phyloP scores from a whole-genome alignment of 2,888 invertebrate genomes.

The Sarcophaga subvicina region DNA sequence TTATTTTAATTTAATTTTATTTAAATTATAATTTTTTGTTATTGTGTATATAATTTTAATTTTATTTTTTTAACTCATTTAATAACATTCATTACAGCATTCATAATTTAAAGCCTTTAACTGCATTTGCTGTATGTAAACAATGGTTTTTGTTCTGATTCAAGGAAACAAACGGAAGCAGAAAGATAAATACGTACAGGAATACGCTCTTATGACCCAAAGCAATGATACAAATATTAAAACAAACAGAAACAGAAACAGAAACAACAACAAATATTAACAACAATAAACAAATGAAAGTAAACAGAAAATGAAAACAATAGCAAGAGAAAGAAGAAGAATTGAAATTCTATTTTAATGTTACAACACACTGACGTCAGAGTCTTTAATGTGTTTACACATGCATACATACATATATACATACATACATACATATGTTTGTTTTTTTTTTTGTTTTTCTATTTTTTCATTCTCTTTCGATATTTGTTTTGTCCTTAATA shows the following conservation, averaged over 20 bases:
- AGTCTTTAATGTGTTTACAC: not conserved
- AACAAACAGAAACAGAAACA: not conserved
- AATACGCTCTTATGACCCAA: conserved; percentile 39
- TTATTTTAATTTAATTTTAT: too few relatives aligned
- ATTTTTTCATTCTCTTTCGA: conserved; percentile 21
- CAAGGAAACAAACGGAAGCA: not conserved
- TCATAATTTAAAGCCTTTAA: too few relatives aligned
- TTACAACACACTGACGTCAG: conserved; percentile 36
- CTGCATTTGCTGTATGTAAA: not conserved
- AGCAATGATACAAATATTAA: conserved; percentile 44
- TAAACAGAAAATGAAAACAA: conserved; percentile 15
- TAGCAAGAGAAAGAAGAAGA: conserved; percentile 11
- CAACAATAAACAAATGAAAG: conserved; percentile 23
- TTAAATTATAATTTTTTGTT: too few relatives aligned
- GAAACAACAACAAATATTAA: not conserved
- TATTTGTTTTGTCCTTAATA: conserved; percentile 54
- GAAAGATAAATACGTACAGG: not conserved
- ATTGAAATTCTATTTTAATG: conserved; percentile 42
- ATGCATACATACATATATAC: too few relatives aligned
- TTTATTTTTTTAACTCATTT: not conserved
- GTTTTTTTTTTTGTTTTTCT: conserved; percentile 42
- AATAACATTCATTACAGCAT: not conserved
- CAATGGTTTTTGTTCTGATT: not conserved
- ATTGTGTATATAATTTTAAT: too few relatives aligned
- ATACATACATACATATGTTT: too few relatives aligned